A percentile compares a stretch with the other conserved stretches of the same genome.
These are phyloP conservation scores for Gonioctena quinquepunctata DNA, from an alignment of 1,140 invertebrate genomes.

Conservation along the genomic window DNA sequence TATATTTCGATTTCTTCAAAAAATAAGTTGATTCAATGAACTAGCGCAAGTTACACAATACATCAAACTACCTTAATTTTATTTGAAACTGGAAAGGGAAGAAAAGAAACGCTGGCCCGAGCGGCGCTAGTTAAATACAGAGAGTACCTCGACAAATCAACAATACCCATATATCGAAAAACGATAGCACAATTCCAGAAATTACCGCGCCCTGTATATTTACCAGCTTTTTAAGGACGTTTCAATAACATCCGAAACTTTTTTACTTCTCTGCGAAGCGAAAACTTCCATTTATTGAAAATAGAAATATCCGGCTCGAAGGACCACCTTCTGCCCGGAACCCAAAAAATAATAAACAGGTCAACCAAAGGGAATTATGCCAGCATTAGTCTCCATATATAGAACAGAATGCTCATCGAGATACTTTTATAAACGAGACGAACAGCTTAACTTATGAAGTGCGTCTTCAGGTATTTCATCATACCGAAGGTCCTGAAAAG, in stretches of 20 bases:
- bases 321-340: neutral
- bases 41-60: neutral
- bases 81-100: neutral
- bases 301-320: neutral
- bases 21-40: neutral
- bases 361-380: neutral
- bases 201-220: too few relatives aligned
- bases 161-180: neutral
- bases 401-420: neutral
- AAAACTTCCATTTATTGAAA: neutral
- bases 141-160: too few relatives aligned
- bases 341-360: neutral
- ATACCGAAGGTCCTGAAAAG: conserved; percentile 91
- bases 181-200: too few relatives aligned
- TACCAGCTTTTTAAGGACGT: too few relatives aligned
- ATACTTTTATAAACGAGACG: neutral
- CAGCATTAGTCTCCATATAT: neutral
- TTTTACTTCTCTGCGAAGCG: too few relatives aligned
- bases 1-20: neutral
- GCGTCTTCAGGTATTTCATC: conserved; percentile 93
- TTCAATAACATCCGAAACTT: too few relatives aligned
- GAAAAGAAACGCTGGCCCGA: neutral
- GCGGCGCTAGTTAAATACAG: neutral
- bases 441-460: conserved; percentile 74
- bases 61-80: neutral